These are phyloP conservation scores for Pristionchus fissidentatus DNA, from an alignment of 2,888 invertebrate genomes.

Conservation along the genomic window DNA sequence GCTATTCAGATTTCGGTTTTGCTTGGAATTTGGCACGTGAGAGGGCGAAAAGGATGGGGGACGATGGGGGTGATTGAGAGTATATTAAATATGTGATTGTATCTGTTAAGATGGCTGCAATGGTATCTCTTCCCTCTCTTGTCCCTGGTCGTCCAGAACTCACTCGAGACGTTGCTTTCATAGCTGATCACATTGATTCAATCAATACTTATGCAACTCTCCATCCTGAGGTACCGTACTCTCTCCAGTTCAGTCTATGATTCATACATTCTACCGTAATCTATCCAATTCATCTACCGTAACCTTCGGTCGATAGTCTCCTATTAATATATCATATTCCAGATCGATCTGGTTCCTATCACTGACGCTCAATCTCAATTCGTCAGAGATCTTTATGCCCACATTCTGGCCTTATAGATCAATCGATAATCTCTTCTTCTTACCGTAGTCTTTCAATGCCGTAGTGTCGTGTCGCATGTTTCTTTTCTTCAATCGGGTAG, in stretches of 20 bases:
- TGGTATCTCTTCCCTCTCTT: slow-evolving; percentile 31
- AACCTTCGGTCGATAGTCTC: neutral
- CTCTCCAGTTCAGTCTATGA: too few species aligned
- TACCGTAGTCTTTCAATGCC: neutral
- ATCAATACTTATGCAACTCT: slow-evolving; percentile 22
- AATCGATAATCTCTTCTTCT: neutral
- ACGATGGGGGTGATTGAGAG: too few species aligned
- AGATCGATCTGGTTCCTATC: slow-evolving; percentile 29
- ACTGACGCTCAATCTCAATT: slow-evolving; percentile 43
- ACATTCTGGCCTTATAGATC: slow-evolving; percentile 29
- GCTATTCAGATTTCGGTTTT: too few species aligned
- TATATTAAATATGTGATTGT: too few species aligned
- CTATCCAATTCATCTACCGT: too few species aligned
- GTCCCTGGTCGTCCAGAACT: slow-evolving; percentile 24
- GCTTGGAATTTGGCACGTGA: neutral
- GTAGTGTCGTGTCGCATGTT: neutral
- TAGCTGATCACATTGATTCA: slow-evolving; percentile 28
- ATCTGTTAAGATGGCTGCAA: neutral
- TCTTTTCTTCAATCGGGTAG: neutral
- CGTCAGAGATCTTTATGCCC: slow-evolving; percentile 40
- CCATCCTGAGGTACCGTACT: neutral
- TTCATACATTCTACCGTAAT: too few species aligned
- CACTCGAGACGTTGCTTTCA: slow-evolving; percentile 40
- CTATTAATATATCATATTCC: neutral
- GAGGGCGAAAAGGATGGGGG: too few species aligned